Base-by-base conservation (phyloP, 2,888 invertebrate genomes). In the Oligia strigilis region DNA sequence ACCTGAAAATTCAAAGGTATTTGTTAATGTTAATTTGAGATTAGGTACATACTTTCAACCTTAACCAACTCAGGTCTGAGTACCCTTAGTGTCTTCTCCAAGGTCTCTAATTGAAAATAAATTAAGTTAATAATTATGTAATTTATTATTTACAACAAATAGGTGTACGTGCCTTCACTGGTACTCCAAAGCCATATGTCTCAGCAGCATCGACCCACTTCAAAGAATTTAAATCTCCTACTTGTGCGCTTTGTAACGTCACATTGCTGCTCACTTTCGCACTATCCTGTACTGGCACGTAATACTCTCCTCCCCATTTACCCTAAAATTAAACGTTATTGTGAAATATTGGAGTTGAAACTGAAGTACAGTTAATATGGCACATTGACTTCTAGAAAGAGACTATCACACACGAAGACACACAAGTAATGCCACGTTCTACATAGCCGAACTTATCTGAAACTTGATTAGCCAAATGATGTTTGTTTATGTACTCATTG, bases 281-380 rank as follows among this genome's bases (percentile, higher is more conserved):
- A 8, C 60, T 77, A 49, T 89, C 78, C 66, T 86, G 65, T 8
- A 84, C 40, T 23, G 91, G 90, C 62, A 92, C 46, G 67, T 88
- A 90, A 80, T 90, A 92, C 73, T 92, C 90, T 19, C 91, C 92
- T 49, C 91, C 92, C 90, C 87, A 90, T 40, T 75, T 70, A 52
- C 90, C 90, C 92, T 93, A 70, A 46, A 86, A 84, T 72, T 19
- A 19, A n/a, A 73, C 0, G 1, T 9, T 9, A 66, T 14, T 43
- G 8, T 69, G 0, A 66, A 19, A 36, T 46, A 9, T 58, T 62
- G 8, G 23, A 52, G 5, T 62, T 52, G 13, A 40, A 17, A 67
- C 17, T 29, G 4, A 60, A 29, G 17, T 58, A n/a, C 17, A 60
- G 23, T 0, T 62, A 6, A 14, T 40, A 3, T 46, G 2, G 23